Conservation (phyloP, 1,140 invertebrate genomes). For the Drosophila tristis region DNA sequence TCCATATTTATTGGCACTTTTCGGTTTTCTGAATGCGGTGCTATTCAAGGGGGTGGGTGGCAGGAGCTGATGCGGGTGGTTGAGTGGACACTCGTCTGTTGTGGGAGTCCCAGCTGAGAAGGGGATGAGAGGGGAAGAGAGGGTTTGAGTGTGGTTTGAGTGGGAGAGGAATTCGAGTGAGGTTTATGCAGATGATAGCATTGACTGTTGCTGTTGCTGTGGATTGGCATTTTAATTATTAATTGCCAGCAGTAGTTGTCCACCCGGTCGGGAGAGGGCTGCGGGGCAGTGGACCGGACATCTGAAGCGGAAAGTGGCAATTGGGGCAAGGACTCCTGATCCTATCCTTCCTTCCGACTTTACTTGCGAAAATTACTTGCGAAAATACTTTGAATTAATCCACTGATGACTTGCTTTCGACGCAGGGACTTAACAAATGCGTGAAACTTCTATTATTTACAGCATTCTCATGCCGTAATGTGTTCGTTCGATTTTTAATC, state of each 20-base stretch:
- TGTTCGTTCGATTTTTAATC: no score
- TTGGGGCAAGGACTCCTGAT: background rate
- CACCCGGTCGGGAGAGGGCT: background rate
- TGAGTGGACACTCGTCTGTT: slow-evolving; percentile 31
- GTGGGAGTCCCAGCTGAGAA: slow-evolving; percentile 17
- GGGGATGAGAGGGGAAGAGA: slow-evolving; percentile 26
- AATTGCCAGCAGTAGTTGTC: slow-evolving; percentile 47
- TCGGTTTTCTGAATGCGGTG: slow-evolving; percentile 57
- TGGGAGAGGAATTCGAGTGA: slow-evolving; percentile 22
- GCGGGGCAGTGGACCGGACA: background rate
- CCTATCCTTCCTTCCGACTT: background rate
- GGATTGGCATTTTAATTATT: slow-evolving; percentile 76
- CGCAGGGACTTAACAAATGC: no score
- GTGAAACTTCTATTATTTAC: no score
- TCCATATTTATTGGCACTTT: slow-evolving; percentile 82
- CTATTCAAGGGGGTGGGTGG: slow-evolving; percentile 1
- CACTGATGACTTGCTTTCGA: no score
- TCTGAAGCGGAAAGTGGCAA: slow-evolving; percentile 13
- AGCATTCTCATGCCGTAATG: no score
- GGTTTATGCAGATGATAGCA: slow-evolving; percentile 41
- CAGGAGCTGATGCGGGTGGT: background rate
- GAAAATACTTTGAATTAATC: no score
- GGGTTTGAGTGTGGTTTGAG: background rate
- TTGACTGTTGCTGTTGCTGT: slow-evolving; percentile 46
- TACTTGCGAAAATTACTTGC: no score